Conservation (phyloP, 2,888 invertebrate genomes). For the Morpho achilles region DNA sequence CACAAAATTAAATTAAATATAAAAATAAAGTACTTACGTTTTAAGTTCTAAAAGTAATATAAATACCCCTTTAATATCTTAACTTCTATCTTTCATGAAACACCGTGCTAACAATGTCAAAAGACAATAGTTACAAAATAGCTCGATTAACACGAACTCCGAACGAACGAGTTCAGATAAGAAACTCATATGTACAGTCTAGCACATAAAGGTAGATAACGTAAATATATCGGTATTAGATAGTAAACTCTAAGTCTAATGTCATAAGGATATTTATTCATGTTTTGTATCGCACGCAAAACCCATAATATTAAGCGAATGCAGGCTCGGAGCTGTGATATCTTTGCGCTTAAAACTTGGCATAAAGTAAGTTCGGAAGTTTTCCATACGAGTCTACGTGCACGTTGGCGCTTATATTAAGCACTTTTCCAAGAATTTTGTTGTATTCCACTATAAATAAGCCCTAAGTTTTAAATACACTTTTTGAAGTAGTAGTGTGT, state of each 20-base stretch:
- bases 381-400: constrained; percentile 27
- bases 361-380: constrained; percentile 30
- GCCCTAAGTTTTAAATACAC: too few relatives aligned
- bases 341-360: constrained; percentile 33
- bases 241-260: constrained; percentile 1
- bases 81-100: too few relatives aligned
- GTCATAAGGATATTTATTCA: not conserved
- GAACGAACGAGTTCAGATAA: constrained; percentile 15
- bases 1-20: too few relatives aligned
- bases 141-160: constrained; percentile 10
- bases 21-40: too few relatives aligned
- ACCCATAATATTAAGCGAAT: constrained; percentile 31
- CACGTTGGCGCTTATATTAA: constrained; percentile 15
- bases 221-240: not conserved
- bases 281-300: constrained; percentile 7
- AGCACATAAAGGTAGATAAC: constrained; percentile 11
- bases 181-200: constrained; percentile 14
- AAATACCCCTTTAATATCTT: too few relatives aligned
- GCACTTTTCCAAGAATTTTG: constrained; percentile 8
- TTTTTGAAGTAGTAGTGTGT: too few relatives aligned
- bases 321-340: constrained; percentile 31
- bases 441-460: not conserved
- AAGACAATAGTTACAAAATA: constrained; percentile 13
- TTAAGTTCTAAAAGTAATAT: too few relatives aligned
- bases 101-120: not conserved